Percentiles rank a stretch among this genome's conserved stretches.
Evolutionary conservation across 2,888 invertebrate genomes (phyloP).

Genomic region (Tiliacea aurago): DNA sequence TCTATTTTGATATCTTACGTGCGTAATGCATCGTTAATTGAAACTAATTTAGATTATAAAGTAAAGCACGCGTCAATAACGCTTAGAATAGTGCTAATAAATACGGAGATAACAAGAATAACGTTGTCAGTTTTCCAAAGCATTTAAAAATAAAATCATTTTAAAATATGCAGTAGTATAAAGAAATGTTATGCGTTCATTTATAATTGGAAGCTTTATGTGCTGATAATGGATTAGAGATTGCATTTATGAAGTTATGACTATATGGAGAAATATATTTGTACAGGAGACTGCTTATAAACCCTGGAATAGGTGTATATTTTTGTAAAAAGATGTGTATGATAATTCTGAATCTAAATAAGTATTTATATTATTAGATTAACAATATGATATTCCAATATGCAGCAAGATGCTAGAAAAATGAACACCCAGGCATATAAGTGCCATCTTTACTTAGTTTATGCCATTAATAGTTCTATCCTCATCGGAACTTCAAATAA

Average conservation of each 20-base stretch:
- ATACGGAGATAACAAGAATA: conserved; percentile 38
- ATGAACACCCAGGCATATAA: neutral
- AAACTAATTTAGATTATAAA: conserved; percentile 32
- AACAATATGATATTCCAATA: conserved; percentile 14
- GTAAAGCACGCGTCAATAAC: conserved; percentile 23
- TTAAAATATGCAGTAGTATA: conserved; percentile 44
- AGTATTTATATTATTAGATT: conserved; percentile 20
- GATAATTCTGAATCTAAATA: conserved; percentile 44
- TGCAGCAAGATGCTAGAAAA: neutral
- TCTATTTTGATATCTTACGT: conserved; percentile 26
- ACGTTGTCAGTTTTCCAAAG: conserved; percentile 43
- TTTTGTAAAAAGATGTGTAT: conserved; percentile 41
- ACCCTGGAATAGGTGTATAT: conserved; percentile 54
- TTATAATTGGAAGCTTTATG: conserved; percentile 39
- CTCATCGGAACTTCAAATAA: neutral
- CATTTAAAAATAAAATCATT: too few species aligned
- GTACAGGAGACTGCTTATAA: conserved; percentile 56
- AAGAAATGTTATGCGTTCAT: conserved; percentile 39
- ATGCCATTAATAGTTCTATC: neutral
- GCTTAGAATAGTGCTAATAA: conserved; percentile 21
- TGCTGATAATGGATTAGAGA: conserved; percentile 44
- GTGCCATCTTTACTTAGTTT: neutral
- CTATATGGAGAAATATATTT: conserved; percentile 50
- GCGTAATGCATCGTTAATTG: conserved; percentile 16
- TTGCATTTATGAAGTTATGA: conserved; percentile 55